Evolutionary conservation across 2,888 invertebrate species (phyloP).

Genomic region (Phytoseiulus persimilis): DNA sequence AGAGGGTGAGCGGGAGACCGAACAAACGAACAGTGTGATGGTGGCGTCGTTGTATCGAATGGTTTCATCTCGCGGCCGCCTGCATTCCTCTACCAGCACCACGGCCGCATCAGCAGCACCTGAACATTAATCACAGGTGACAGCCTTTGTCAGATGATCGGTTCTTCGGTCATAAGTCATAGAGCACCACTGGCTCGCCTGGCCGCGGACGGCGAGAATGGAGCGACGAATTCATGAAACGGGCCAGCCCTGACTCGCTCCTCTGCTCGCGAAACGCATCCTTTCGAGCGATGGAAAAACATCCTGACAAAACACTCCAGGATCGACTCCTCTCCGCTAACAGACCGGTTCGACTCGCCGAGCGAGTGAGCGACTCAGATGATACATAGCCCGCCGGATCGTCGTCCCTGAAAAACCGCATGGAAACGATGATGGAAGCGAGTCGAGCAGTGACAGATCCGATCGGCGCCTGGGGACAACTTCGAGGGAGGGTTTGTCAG

Average conservation of each 20-base stretch:
- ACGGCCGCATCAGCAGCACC: constrained; percentile 5
- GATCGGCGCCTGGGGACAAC: background rate
- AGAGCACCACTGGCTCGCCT: background rate
- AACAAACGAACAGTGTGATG: background rate
- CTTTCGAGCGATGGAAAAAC: background rate
- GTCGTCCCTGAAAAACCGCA: background rate
- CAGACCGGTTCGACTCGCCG: background rate
- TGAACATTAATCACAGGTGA: constrained; percentile 5
- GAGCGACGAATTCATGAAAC: background rate
- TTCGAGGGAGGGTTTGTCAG: background rate
- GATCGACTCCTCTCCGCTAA: background rate
- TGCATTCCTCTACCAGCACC: constrained; percentile 5
- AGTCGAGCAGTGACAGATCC: background rate
- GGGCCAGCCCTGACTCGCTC: background rate
- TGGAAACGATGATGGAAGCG: background rate
- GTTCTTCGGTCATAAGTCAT: background rate
- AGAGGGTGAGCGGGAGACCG: background rate
- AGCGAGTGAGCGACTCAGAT: background rate
- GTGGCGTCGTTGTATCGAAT: background rate
- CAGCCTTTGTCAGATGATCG: constrained; percentile 5
- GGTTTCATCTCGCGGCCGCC: background rate
- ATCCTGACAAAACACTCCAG: background rate
- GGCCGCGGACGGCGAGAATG: background rate
- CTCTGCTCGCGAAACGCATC: background rate
- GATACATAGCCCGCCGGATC: background rate